Base-by-base conservation (phyloP, 2,113 vertebrate species). In the Ameiurus melas region DNA sequence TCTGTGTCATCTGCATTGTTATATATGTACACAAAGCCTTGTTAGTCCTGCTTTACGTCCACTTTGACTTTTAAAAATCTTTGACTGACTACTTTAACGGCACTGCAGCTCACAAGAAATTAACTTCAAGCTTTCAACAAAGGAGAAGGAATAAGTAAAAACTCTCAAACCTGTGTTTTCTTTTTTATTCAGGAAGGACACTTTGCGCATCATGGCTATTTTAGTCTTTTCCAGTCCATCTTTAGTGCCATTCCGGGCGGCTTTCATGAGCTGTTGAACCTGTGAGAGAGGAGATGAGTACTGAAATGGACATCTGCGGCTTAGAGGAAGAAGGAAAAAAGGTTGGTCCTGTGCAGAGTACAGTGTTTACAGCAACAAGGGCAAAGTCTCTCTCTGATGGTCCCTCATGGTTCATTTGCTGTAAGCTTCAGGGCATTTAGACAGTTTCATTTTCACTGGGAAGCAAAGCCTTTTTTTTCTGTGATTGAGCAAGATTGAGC, bases 201-300 rank as follows among this genome's bases (percentile, higher is more conserved):
- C 96, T 87, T 94, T 95, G 64, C 96, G 94, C 96, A 97, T 95
- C 90, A 97, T 97, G 0, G 97, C 97, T 0, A 96, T 95, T 88
- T 95, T 94, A 0, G 97, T 97, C 93, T 96, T 97, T 93, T 97
- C 97, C 94, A 97, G 92, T 36, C 97, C 96, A 0, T 97, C 97
- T 92, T 96, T 96, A 33, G 97, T 97, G 87, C 97, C 97, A 0
- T 96, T 97, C 89, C 95, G 95, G 85, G 97, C 96, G 0, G 97
- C 97, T 90, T 96, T 97, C 97, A 97, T 97, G 90, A 97, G 92
- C 92, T 97, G 96, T 0, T 97, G 97, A 94, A 97, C 96, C 97
- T 97, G 92, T 7, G 51, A 87, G 62, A 80, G 77, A 80, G 58
- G 27, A 73, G 57, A 51, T 33, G 73, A 85, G 79, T 71, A 64